These are phyloP conservation scores for Cynodonichthys magdalenae DNA, from an alignment of 2,797 vertebrate species.

Conservation along the genomic window DNA sequence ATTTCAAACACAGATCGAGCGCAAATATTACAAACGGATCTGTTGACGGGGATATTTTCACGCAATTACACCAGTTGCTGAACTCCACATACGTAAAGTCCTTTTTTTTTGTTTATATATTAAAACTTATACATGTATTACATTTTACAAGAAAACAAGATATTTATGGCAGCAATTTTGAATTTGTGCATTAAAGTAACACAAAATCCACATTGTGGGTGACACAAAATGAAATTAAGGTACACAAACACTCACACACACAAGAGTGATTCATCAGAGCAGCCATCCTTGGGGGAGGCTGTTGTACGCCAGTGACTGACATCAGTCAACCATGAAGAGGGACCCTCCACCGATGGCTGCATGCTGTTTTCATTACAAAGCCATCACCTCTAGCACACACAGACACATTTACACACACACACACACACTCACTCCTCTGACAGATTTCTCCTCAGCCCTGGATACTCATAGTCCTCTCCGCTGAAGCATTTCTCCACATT, in stretches of 20 bases:
- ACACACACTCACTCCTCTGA: slow-evolving; percentile 40
- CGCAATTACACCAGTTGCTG: slow-evolving; percentile 16
- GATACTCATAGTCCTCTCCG: slow-evolving; percentile 32
- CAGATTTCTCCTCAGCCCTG: slow-evolving; percentile 38
- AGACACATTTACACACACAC: slow-evolving; percentile 29
- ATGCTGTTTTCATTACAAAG: slow-evolving; percentile 73
- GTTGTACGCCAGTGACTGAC: slow-evolving; percentile 62
- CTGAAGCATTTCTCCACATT: slow-evolving; percentile 28
- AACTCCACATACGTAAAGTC: background rate
- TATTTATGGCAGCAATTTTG: background rate
- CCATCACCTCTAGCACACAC: slow-evolving; percentile 57
- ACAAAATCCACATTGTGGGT: background rate
- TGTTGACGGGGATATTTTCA: slow-evolving; percentile 34
- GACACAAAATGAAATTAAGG: too few relatives aligned
- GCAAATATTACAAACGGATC: slow-evolving; percentile 22
- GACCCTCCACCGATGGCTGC: slow-evolving; percentile 43
- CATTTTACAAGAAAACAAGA: too few relatives aligned
- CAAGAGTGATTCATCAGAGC: slow-evolving; percentile 33
- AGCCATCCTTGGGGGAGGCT: slow-evolving; percentile 28
- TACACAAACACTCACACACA: slow-evolving; percentile 22
- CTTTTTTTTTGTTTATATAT: slow-evolving; percentile 1
- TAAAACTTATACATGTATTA: background rate
- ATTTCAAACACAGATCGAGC: slow-evolving; percentile 32
- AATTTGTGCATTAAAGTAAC: background rate
- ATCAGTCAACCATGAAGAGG: slow-evolving; percentile 63